phyloP scores from a whole-genome alignment of 1,140 invertebrate species.

The Zaprionus kolodkinae region DNA sequence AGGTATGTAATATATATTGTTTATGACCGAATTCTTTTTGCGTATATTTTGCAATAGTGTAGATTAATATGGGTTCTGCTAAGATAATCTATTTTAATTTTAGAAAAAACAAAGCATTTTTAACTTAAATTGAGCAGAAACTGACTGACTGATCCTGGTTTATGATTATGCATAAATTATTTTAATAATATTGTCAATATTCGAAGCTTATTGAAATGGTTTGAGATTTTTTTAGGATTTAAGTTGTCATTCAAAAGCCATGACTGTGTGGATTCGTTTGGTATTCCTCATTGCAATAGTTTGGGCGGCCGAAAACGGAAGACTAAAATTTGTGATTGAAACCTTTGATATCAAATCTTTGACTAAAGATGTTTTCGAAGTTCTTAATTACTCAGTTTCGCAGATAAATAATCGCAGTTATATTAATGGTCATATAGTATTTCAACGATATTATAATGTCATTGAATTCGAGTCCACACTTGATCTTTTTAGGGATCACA shows the following conservation, averaged over 20 bases:
- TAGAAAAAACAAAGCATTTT: no score
- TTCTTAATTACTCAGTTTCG: not conserved
- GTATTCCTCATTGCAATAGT: not conserved
- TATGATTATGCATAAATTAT: not conserved
- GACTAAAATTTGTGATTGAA: not conserved
- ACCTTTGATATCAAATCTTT: not conserved
- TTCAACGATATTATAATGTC: not conserved
- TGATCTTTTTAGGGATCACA: not conserved
- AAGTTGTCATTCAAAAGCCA: not conserved
- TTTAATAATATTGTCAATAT: not conserved
- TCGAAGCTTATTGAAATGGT: not conserved
- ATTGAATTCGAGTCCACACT: constrained; percentile 4
- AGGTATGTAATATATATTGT: no score
- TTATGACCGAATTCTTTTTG: no score
- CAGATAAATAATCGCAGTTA: constrained; percentile 15
- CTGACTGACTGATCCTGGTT: no score
- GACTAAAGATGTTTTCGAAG: not conserved
- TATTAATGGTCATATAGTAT: constrained; percentile 12
- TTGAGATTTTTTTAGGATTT: not conserved
- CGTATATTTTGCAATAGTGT: no score
- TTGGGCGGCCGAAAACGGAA: not conserved
- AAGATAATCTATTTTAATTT: no score
- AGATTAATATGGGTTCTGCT: no score
- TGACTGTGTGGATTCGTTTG: not conserved
- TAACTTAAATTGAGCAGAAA: no score